phyloP scores from a whole-genome alignment of 2,113 vertebrate genomes.

The Colius striatus region DNA sequence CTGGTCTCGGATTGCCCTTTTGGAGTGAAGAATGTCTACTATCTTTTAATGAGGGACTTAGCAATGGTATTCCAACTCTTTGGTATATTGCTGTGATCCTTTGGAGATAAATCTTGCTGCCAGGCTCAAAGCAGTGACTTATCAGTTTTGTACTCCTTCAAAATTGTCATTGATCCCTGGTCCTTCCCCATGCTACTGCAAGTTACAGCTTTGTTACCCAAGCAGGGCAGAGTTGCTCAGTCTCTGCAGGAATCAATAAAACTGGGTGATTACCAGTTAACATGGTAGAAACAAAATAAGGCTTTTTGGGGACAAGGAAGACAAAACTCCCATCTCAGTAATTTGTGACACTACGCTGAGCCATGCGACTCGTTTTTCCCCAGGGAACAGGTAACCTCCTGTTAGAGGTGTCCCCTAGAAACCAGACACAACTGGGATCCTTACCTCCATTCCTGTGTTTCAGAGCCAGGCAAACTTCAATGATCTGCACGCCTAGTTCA shows the following conservation, averaged over 20 bases:
- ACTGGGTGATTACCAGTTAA: not conserved
- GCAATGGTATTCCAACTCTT: not conserved
- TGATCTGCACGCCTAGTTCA: conserved; percentile 94
- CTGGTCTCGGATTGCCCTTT: not conserved
- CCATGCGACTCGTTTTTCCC: accelerated
- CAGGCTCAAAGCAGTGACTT: not conserved
- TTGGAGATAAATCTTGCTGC: not conserved
- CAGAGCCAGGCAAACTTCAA: conserved; percentile 94
- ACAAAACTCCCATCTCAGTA: not conserved
- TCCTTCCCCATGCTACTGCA: accelerated
- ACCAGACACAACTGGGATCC: not conserved
- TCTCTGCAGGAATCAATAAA: not conserved
- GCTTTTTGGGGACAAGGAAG: not conserved
- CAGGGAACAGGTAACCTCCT: not conserved
- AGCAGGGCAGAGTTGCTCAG: not conserved
- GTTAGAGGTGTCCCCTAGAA: not conserved
- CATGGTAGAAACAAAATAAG: not conserved
- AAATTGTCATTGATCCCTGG: not conserved
- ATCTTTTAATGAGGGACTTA: not conserved
- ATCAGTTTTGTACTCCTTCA: not conserved
- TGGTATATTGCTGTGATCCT: not conserved
- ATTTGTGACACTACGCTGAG: not conserved
- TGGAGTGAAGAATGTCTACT: not conserved
- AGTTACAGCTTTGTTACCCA: accelerated
- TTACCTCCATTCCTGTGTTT: conserved; percentile 96